Evolutionary conservation across 2,888 invertebrate species (phyloP).

Genomic region (Hemicrepidius hirtus): DNA sequence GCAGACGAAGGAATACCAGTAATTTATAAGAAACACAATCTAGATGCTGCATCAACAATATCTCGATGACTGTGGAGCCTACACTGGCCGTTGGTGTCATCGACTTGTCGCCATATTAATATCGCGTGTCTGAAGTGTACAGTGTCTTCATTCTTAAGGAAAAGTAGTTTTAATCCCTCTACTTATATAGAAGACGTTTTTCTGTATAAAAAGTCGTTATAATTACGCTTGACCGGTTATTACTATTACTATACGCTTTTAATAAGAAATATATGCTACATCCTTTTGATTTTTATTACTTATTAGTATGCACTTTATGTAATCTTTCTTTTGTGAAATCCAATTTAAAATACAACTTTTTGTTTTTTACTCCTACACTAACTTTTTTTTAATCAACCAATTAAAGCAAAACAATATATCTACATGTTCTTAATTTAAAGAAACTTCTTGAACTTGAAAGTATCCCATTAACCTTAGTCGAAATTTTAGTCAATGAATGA

Average conservation of each 20-base stretch:
- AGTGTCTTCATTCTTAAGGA: conserved; percentile 67
- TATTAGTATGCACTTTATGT: background rate
- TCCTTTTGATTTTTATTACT: conserved; percentile 38
- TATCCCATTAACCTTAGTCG: no score
- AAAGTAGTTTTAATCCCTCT: conserved; percentile 66
- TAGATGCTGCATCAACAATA: conserved; percentile 70
- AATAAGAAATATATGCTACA: conserved; percentile 36
- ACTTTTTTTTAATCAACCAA: background rate
- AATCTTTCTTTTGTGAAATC: background rate
- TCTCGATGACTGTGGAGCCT: conserved; percentile 69
- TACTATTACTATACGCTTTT: conserved; percentile 47
- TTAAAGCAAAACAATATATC: no score
- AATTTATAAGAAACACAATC: conserved; percentile 70
- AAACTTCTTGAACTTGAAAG: no score
- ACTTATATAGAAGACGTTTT: conserved; percentile 65
- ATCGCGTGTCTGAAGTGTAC: conserved; percentile 67
- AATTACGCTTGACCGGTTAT: conserved; percentile 59
- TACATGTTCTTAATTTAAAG: no score
- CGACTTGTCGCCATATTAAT: conserved; percentile 71
- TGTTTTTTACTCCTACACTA: background rate
- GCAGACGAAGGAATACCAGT: conserved; percentile 67
- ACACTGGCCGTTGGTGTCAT: conserved; percentile 69
- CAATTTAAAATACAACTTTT: background rate
- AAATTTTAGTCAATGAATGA: no score
- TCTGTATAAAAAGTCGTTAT: conserved; percentile 63